Evolutionary conservation across 2,113 vertebrate species (phyloP), one percentile per base, ranked within the genome.

Genomic region (Montifringilla adamsi): DNA sequence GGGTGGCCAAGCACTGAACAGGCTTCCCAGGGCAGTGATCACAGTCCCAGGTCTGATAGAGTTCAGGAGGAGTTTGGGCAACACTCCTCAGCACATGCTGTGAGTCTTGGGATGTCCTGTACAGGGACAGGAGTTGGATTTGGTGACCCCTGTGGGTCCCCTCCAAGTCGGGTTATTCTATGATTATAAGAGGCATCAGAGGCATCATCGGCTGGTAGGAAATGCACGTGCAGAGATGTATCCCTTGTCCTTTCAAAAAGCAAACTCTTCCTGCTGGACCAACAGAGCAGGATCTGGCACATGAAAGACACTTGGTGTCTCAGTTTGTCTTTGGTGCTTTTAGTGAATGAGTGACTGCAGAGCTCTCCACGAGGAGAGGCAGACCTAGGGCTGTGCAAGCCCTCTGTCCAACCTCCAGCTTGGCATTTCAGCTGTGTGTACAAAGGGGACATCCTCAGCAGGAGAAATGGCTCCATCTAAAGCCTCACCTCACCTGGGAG

Each of bases 341-440:
- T 63, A 23, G 39, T 41, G 39, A 52, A 50, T 0, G 1, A 63
- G 7, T 9, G 18, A 47, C 20, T 60, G 64, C 14, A 49, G 50
- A 49, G 5, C 4, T 58, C 11, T 59, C 10, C 6, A 11, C 5
- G 10, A 33, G 11, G 8, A 35, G 2, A 23, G 3, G 13, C 35
- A 67, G 30, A 7, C 6, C 3, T 9, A 23, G 10, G 19, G 1
- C 19, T 21, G 11, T 56, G 26, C 5, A 49, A 35, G 35, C 0
- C 0, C 20, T 47, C 27, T 30, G 13, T 26, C 35, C 18, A 6
- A 0, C 13, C 35, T 60, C 14, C 18, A 62, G 5, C 3, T 11
- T 3, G 3, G 11, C 10, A 6, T n/a, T 89, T 89, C 37, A 52
- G 2, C 26, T 28, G 0, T n/a, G 8, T 4, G 4, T 30, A 3